phyloP scores from a whole-genome alignment of 2,888 invertebrate genomes.

The Hydropsyche betteni region DNA sequence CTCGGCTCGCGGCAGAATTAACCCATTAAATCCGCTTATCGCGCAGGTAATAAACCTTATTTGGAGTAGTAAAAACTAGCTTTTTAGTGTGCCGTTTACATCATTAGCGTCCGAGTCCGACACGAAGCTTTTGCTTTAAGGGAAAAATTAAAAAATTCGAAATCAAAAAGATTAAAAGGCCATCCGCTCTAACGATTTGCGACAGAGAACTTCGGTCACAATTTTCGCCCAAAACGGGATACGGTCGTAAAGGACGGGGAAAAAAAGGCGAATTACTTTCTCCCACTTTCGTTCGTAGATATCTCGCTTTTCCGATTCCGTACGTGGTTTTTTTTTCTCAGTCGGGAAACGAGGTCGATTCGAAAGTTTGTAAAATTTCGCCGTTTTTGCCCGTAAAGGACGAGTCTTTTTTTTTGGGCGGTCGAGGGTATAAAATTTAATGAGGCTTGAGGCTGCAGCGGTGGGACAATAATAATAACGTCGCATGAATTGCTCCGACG shows the following conservation, averaged over 20 bases:
- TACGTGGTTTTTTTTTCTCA: not conserved
- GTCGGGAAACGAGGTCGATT: not conserved
- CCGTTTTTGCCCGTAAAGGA: slow-evolving; percentile 1
- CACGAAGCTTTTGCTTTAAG: no score
- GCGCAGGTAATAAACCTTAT: slow-evolving; percentile 24
- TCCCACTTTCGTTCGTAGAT: slow-evolving; percentile 13
- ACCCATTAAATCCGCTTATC: slow-evolving; percentile 28
- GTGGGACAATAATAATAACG: slow-evolving; percentile 14
- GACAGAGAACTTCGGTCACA: slow-evolving; percentile 17
- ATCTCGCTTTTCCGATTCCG: slow-evolving; percentile 5
- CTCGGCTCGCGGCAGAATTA: slow-evolving; percentile 8
- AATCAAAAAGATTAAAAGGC: slow-evolving; percentile 20
- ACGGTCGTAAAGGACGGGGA: not conserved
- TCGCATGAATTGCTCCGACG: slow-evolving; percentile 21
- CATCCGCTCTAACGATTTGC: slow-evolving; percentile 18
- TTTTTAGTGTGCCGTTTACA: slow-evolving; percentile 26
- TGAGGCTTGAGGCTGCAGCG: slow-evolving; percentile 14
- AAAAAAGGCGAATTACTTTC: slow-evolving; percentile 18
- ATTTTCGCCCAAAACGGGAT: slow-evolving; percentile 20
- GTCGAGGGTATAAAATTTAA: slow-evolving; percentile 18
- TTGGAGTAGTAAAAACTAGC: slow-evolving; percentile 28
- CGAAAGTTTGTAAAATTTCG: slow-evolving; percentile 6
- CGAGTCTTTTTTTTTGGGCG: no score
- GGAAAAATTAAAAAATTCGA: no score
- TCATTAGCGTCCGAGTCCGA: slow-evolving; percentile 21